Conservation (phyloP, 2,113 vertebrate genomes). For the Mystacornis crossleyi region DNA sequence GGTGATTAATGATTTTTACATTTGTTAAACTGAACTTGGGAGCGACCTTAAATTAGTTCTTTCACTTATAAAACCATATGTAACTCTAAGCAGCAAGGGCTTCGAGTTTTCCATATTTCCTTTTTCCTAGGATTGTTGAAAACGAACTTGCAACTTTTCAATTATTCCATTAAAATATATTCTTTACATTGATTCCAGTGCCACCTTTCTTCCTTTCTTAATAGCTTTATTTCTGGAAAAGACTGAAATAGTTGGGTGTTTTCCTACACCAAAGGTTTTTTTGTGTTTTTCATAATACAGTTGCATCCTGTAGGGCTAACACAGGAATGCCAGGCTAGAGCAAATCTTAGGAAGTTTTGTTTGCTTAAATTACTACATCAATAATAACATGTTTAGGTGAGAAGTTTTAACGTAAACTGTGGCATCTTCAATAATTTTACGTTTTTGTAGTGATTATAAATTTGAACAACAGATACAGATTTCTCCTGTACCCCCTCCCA, state of each 20-base stretch:
- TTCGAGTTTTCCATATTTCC: background rate
- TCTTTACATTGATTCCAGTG: background rate
- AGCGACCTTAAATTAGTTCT: background rate
- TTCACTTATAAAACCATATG: background rate
- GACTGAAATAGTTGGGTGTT: background rate
- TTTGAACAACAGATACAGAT: background rate
- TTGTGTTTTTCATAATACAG: background rate
- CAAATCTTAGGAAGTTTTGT: background rate
- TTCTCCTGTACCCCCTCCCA: fast-evolving
- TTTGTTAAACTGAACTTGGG: background rate
- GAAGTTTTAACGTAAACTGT: background rate
- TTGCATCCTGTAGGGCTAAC: background rate
- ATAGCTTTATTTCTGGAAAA: background rate
- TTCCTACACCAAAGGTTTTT: background rate
- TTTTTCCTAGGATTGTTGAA: background rate
- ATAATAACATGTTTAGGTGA: background rate
- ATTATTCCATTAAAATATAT: background rate
- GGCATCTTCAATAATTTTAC: background rate
- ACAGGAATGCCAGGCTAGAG: background rate
- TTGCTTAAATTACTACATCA: background rate
- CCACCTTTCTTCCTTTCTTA: background rate
- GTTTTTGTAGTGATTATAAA: background rate
- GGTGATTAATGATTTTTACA: background rate
- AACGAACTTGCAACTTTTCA: background rate
- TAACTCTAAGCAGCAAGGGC: background rate